These are phyloP conservation scores for Semicossyphus pulcher DNA, from an alignment of 2,113 vertebrate species.

Conservation along the genomic window DNA sequence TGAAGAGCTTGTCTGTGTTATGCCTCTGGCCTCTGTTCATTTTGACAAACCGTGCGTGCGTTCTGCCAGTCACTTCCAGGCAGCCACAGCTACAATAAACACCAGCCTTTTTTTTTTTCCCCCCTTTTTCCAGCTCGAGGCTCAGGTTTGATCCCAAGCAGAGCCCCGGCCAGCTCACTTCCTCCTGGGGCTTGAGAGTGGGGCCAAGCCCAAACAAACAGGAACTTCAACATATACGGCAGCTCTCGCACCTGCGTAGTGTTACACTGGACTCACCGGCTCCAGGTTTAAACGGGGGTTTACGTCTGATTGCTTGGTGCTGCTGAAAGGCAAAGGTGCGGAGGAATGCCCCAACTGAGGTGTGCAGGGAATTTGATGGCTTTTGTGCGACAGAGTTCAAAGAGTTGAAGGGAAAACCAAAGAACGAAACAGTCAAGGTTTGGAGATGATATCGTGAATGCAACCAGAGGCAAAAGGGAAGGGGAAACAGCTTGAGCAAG, in stretches of 20 bases:
- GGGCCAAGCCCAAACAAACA: conserved; percentile 91
- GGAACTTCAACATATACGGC: conserved; percentile 73
- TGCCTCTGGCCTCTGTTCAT: conserved; percentile 73
- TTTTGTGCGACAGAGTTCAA: too few species aligned
- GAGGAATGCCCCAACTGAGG: not conserved
- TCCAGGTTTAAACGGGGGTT: conserved; percentile 32
- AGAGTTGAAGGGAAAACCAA: too few species aligned
- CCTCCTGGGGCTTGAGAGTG: conserved; percentile 83
- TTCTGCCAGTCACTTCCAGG: conserved; percentile 82
- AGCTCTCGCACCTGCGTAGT: conserved; percentile 89
- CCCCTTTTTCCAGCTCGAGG: conserved; percentile 25
- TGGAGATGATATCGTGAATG: not conserved
- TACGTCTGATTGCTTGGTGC: conserved; percentile 14
- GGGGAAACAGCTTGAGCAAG: not conserved
- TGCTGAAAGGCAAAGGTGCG: not conserved
- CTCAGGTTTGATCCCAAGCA: conserved; percentile 90
- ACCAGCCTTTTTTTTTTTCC: conserved; percentile 31
- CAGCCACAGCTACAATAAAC: conserved; percentile 85
- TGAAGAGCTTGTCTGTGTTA: conserved; percentile 72
- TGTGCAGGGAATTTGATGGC: not conserved
- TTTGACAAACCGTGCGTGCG: conserved; percentile 75
- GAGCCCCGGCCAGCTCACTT: conserved; percentile 86
- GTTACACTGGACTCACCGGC: conserved; percentile 76
- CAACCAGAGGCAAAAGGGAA: not conserved
- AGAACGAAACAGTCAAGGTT: too few species aligned